Evolutionary conservation across 2,113 vertebrate species (phyloP).

Genomic region (Eurystomus gularis): DNA sequence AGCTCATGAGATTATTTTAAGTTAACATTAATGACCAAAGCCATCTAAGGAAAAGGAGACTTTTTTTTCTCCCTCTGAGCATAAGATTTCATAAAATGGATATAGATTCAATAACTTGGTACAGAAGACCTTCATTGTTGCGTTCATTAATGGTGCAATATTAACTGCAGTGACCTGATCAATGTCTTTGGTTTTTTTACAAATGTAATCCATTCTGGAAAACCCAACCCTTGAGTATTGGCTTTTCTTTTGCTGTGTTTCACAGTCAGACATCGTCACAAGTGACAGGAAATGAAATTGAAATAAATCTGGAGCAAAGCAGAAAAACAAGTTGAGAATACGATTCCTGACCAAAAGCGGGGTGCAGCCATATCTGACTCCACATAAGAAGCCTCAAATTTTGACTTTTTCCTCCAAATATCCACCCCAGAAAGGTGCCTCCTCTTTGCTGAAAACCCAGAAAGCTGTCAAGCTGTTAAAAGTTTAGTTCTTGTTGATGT

Average conservation of each 20-base stretch:
- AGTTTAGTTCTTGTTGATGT: neutral
- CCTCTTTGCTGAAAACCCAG: neutral
- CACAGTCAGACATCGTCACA: neutral
- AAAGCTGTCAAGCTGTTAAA: neutral
- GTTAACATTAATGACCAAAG: neutral
- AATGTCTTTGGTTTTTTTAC: neutral
- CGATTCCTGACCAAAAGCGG: neutral
- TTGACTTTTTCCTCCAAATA: neutral
- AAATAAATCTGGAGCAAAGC: neutral
- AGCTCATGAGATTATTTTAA: neutral
- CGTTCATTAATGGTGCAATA: neutral
- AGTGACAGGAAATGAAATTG: neutral
- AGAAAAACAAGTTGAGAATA: neutral
- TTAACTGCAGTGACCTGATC: neutral
- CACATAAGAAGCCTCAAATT: neutral
- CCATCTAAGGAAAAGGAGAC: neutral
- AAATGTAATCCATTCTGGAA: neutral
- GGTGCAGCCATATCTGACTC: neutral
- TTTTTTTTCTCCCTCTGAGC: neutral
- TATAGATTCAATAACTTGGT: neutral
- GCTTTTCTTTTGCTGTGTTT: neutral
- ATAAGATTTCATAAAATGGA: neutral
- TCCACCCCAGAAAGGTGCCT: neutral
- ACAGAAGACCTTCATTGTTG: neutral
- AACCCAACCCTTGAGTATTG: neutral